Base-by-base conservation (phyloP, 1,140 invertebrate genomes). In the Drosophila subobscura region DNA sequence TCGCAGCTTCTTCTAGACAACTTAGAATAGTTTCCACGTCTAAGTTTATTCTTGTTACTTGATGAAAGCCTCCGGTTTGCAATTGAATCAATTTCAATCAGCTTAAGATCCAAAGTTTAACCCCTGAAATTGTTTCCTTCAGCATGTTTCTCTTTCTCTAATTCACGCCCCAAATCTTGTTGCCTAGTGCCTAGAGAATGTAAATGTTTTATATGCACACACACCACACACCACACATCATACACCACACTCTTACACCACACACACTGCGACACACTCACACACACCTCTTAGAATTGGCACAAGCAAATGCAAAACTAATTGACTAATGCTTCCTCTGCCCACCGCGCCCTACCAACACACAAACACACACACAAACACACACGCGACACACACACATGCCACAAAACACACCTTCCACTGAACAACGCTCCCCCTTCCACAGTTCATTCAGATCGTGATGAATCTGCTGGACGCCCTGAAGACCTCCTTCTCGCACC, bases 401-500 rank as follows among this genome's bases (percentile, higher is more conserved):
- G 57, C 47, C 60, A 61, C 52, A 57, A 59, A 70, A 60, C 63
- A 73, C 67, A 59, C 56, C 37, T 42, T 45, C 72, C 40, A 75
- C 72, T 75, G 71, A 59, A 84, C 77, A 76, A 74, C 51, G 72
- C 78, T 67, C 50, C 55, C 73, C 77, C 68, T 55, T 72, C 59
- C 77, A 74, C 93, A 98, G 97, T 97, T 97, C 92, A 96, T 97
- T 92, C 96, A 96, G 93, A 96, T 98, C 92, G 96, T 97, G 22
- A 95, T 97, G 77, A 97, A 97, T 90, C 94, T 98, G 25, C 92
- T 97, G 92, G 97, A 98, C 77, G 96, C 96, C 37, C 92, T 98
- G 78, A 97, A 97, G 91, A 97, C 96, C 5, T 97, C 96, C 27
- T 97, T 98, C 93, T 97, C 96, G 5, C 96, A 98, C 92, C 95